phyloP scores from a whole-genome alignment of 2,797 vertebrate genomes.

The Acrossocheilus wenchowensis region DNA sequence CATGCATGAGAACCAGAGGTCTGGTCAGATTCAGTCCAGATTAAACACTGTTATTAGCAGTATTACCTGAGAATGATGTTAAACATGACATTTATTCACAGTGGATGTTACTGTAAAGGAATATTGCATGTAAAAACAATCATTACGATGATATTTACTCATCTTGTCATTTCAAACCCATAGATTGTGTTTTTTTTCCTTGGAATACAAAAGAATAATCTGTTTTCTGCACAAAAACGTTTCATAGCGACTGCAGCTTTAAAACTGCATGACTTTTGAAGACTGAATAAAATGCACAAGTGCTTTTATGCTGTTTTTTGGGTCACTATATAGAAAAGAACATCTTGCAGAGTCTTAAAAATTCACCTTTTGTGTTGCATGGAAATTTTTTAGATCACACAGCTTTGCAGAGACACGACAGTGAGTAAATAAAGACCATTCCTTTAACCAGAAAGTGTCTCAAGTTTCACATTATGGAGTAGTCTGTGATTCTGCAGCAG shows the following conservation, averaged over 20 bases:
- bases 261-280: neutral
- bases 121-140: neutral
- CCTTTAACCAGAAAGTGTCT: neutral
- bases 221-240: neutral
- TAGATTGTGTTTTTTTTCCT: neutral
- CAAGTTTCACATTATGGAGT: constrained; percentile 35
- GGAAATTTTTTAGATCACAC: no score
- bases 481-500: neutral
- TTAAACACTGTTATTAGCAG: neutral
- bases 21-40: constrained; percentile 10
- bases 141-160: neutral
- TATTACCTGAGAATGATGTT: neutral
- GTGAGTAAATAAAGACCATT: neutral
- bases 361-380: neutral
- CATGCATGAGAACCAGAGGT: neutral
- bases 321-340: neutral
- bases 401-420: neutral
- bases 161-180: neutral
- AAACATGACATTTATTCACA: constrained; percentile 1
- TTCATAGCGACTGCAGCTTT: neutral
- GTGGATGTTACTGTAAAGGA: neutral
- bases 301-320: neutral
- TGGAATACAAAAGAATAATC: neutral
- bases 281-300: neutral
- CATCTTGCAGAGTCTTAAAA: neutral